phyloP scores from a whole-genome alignment of 1,140 invertebrate genomes.

The Drosophila repletoides region DNA sequence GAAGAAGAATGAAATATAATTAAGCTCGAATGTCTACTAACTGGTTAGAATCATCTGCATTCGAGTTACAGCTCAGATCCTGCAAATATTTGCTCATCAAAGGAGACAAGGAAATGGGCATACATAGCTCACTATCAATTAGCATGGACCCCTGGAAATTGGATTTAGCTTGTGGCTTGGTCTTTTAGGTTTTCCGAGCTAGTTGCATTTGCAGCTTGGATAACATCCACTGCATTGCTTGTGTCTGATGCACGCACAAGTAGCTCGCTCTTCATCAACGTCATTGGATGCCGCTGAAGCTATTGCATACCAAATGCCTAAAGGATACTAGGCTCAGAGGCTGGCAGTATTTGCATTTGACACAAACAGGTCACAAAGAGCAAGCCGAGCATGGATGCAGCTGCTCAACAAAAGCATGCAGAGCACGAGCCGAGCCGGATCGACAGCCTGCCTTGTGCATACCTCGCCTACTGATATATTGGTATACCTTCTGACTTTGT shows the following conservation, averaged over 20 bases:
- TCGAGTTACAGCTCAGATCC: background rate
- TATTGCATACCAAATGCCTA: slow-evolving; percentile 35
- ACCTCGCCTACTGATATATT: background rate
- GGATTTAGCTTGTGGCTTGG: background rate
- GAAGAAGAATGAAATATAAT: too few relatives aligned
- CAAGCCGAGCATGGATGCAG: background rate
- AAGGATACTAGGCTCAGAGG: slow-evolving; percentile 18
- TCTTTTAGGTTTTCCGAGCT: background rate
- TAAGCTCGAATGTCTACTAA: too few relatives aligned
- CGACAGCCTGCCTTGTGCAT: background rate
- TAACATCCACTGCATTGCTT: background rate
- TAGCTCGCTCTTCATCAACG: slow-evolving; percentile 10
- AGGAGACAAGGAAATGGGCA: background rate
- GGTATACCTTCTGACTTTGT: slow-evolving; percentile 20
- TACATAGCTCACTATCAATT: slow-evolving; percentile 20
- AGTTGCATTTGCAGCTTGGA: background rate
- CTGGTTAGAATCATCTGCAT: too few relatives aligned
- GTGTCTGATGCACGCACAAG: slow-evolving; percentile 12
- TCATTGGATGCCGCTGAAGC: slow-evolving; percentile 9
- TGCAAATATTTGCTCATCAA: slow-evolving; percentile 24
- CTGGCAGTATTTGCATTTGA: slow-evolving; percentile 40
- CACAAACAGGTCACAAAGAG: slow-evolving; percentile 23
- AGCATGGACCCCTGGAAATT: slow-evolving; percentile 8
- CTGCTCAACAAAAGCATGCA: slow-evolving; percentile 6
- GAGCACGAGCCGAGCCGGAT: background rate